Base-by-base conservation (phyloP, 2,888 invertebrate genomes). In the Leptinotarsa juncta region DNA sequence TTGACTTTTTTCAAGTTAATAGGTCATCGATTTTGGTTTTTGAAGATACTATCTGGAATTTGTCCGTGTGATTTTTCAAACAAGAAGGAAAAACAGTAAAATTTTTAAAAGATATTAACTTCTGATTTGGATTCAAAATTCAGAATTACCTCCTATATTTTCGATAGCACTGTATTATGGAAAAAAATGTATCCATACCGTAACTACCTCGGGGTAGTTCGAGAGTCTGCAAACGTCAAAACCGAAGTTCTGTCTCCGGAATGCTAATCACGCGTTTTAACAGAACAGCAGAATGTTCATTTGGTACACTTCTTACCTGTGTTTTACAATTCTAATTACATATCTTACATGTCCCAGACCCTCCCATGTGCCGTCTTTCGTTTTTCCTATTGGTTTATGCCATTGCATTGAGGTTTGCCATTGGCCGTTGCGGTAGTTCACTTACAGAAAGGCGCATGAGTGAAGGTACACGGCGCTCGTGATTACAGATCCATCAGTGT, bases 281-380 rank as follows among this genome's bases (percentile, higher is more conserved):
- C 49, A 74, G 72, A 62, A 73, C 68, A 68, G 68, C 72, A 73
- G 71, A 75, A 70, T 70, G 71, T 67, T 75, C 71, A 75, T 73
- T 73, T 71, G 70, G 67, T 75, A 70, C 73, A 71, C 53, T 77
- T 77, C 76, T 75, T 80, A 81, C 79, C 81, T 79, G 76, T 83
- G 83, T 85, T 85, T 84, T 85, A 85, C 86, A 87, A 87, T 86
- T 86, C 85, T 87, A 87, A 87, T 87, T 87, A 87, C 86, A 87
- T 85, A 85, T 87, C 86, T 87, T 87, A 87, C 86, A 86, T 87
- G 85, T 84, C 78, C 80, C 83, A 81, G 87, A 79, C 82, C 87
- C 87, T 86, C 87, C 87, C 88, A 88, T 87, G 86, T 85, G 85
- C 85, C 87, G 86, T 87, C 87, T 87, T 88, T 87, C 86, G 85